Evolutionary conservation across 2,797 vertebrate genomes (phyloP).

Genomic region (Thunnus albacares): DNA sequence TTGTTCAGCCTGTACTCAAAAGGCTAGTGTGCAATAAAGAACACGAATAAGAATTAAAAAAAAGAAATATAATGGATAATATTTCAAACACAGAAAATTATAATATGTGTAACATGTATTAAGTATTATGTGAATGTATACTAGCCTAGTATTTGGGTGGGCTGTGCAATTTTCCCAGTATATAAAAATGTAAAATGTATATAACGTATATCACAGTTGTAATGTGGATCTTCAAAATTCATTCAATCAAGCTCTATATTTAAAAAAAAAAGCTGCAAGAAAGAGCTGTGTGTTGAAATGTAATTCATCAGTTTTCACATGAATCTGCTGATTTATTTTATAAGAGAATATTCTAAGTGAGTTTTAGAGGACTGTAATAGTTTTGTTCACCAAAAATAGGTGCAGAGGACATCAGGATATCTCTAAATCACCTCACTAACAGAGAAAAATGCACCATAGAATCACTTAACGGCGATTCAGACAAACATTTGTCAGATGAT

Average conservation of each 20-base stretch:
- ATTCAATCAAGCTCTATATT: no score
- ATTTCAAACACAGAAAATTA: no score
- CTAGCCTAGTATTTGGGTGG: not conserved
- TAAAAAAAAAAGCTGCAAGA: no score
- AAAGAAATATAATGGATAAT: not conserved
- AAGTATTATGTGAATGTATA: not conserved
- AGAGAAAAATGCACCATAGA: not conserved
- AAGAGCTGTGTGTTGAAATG: not conserved
- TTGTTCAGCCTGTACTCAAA: no score
- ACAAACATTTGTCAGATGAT: not conserved
- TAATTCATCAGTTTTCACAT: not conserved
- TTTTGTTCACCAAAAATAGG: not conserved
- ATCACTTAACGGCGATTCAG: not conserved
- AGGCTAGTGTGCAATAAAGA: not conserved
- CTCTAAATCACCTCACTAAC: no score
- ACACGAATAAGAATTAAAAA: not conserved
- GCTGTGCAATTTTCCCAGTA: not conserved
- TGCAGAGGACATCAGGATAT: not conserved
- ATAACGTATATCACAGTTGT: not conserved
- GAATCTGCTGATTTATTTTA: no score
- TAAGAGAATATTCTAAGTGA: no score
- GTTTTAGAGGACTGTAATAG: not conserved
- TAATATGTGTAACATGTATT: not conserved
- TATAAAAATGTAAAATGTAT: not conserved
- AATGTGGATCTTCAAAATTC: no score